Evolutionary conservation across 2,888 invertebrate genomes (phyloP).

Genomic region (Macaria notata): DNA sequence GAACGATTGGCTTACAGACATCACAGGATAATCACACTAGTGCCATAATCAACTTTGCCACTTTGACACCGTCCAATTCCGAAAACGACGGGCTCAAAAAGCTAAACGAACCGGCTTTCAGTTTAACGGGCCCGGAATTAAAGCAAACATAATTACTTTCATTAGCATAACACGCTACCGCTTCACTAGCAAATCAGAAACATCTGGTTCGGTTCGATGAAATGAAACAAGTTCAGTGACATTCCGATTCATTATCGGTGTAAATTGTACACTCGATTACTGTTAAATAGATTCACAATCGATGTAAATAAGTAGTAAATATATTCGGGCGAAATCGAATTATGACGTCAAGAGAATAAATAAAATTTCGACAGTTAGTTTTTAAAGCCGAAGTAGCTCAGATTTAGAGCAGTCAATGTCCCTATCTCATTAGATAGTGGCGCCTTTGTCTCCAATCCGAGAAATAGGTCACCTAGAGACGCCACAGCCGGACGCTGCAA

Average conservation of each 20-base stretch:
- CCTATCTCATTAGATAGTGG: background rate
- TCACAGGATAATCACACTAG: conserved; percentile 17
- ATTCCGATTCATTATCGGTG: conserved; percentile 32
- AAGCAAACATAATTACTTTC: conserved; percentile 26
- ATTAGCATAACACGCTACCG: conserved; percentile 33
- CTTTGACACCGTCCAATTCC: background rate
- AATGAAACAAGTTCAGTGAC: conserved; percentile 39
- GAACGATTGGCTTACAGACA: conserved; percentile 12
- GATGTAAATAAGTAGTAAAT: too few species aligned
- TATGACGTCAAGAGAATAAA: too few species aligned
- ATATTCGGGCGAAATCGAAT: too few species aligned
- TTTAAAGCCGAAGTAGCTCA: too few species aligned
- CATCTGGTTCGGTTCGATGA: conserved; percentile 37
- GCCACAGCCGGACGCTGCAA: conserved; percentile 8
- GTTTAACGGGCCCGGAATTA: conserved; percentile 10
- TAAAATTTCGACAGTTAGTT: too few species aligned
- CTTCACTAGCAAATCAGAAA: conserved; percentile 35
- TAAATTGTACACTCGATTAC: conserved; percentile 27
- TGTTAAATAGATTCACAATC: conserved; percentile 3
- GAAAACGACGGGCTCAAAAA: background rate
- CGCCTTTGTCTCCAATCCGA: conserved; percentile 15
- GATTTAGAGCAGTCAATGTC: too few species aligned
- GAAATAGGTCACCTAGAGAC: conserved; percentile 18
- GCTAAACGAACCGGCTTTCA: conserved; percentile 13
- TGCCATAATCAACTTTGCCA: conserved; percentile 11